A percentile compares a stretch with the other conserved stretches of the same genome.
Evolutionary conservation across 2,113 vertebrate species (phyloP).

Genomic region (Lampris incognitus): DNA sequence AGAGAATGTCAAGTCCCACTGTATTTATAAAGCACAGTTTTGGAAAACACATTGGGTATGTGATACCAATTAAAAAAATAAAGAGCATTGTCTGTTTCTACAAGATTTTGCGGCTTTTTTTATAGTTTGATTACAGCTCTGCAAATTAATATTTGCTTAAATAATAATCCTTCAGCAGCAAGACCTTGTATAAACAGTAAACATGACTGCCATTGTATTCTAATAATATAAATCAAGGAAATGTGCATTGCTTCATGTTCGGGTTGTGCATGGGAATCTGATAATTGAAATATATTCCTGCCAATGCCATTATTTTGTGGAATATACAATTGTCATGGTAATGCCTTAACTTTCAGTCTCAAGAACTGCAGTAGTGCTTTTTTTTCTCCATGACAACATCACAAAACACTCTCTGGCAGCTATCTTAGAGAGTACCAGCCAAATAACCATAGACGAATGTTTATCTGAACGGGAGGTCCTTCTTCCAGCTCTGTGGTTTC

Average conservation of each 20-base stretch:
- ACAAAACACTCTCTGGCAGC: slow-evolving; percentile 10
- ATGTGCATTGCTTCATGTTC: not conserved
- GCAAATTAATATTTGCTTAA: not conserved
- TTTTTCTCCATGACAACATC: slow-evolving; percentile 7
- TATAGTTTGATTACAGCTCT: too few species aligned
- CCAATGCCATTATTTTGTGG: not conserved
- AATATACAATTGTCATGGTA: not conserved
- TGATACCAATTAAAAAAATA: too few species aligned
- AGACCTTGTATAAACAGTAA: not conserved
- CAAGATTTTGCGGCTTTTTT: too few species aligned
- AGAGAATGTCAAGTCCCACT: too few species aligned
- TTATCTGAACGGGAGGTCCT: not conserved
- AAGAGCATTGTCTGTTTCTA: too few species aligned
- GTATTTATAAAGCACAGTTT: too few species aligned
- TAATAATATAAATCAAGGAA: not conserved
- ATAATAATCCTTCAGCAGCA: not conserved
- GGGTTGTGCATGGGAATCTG: not conserved
- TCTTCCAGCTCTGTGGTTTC: not conserved
- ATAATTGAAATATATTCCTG: not conserved
- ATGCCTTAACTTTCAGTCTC: not conserved
- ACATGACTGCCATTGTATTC: too few species aligned
- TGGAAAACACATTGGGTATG: too few species aligned
- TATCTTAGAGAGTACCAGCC: not conserved
- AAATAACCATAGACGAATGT: slow-evolving; percentile 1
- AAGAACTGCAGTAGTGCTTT: not conserved